These are phyloP conservation scores for Polydrusus cervinus DNA, from an alignment of 2,888 invertebrate species.

Conservation along the genomic window DNA sequence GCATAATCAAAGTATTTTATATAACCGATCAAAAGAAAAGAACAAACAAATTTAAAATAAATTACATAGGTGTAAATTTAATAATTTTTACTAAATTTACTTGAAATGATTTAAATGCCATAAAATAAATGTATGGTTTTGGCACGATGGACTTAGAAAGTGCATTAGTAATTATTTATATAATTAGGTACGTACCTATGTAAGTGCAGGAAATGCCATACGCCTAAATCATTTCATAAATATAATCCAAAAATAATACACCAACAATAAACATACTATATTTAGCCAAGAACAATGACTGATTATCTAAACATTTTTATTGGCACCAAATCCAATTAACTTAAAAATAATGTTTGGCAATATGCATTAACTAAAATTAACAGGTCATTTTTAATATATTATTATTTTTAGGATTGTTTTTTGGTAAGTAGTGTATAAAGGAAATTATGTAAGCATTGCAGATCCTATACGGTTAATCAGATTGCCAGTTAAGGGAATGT, in stretches of 20 bases:
- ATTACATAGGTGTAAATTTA: too few relatives aligned
- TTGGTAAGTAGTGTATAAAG: neutral
- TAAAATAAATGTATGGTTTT: conserved; percentile 9
- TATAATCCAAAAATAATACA: conserved; percentile 17
- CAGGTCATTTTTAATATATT: neutral
- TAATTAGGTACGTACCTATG: conserved; percentile 1
- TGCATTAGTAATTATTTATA: conserved; percentile 1
- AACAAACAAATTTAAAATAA: too few relatives aligned
- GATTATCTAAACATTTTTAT: conserved; percentile 23
- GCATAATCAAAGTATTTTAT: too few relatives aligned
- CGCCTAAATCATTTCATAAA: conserved; percentile 9
- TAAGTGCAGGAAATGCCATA: conserved; percentile 7
- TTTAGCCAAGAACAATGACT: conserved; percentile 26
- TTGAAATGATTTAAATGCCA: neutral
- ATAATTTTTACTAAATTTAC: too few relatives aligned
- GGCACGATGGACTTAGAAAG: neutral
- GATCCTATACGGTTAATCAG: too few relatives aligned
- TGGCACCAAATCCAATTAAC: conserved; percentile 16
- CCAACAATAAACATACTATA: conserved; percentile 15
- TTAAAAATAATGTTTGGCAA: conserved; percentile 17
- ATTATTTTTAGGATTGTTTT: conserved; percentile 1
- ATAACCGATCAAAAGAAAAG: too few relatives aligned
- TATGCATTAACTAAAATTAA: conserved; percentile 8
- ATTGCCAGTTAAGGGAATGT: too few relatives aligned
- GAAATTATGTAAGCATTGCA: too few relatives aligned